Conservation (phyloP, 2,888 invertebrate genomes). For the Mycogona germanica region DNA sequence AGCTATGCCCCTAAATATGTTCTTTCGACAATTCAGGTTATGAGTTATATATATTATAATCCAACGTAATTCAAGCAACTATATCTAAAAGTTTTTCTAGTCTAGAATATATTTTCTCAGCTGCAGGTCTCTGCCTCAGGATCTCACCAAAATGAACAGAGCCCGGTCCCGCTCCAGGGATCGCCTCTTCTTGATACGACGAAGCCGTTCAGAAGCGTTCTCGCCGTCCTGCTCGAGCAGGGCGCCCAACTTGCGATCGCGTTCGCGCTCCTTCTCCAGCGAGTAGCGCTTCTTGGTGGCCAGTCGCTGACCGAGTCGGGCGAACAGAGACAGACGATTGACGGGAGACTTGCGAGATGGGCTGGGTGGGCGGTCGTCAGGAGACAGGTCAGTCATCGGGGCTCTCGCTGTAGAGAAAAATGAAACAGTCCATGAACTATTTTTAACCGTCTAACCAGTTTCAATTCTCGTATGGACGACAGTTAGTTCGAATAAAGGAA, state of each 20-base stretch:
- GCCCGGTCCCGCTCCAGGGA: conserved; percentile 20
- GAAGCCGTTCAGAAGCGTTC: not conserved
- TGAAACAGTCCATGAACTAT: not conserved
- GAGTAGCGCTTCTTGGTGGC: conserved; percentile 11
- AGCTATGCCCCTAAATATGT: no score
- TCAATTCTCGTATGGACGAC: not conserved
- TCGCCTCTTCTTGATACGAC: conserved; percentile 16
- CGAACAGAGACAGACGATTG: conserved; percentile 9
- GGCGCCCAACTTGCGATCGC: not conserved
- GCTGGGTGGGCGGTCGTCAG: conserved; percentile 18
- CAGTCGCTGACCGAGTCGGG: conserved; percentile 15
- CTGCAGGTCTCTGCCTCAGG: no score
- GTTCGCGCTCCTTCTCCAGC: conserved; percentile 8
- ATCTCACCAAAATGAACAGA: conserved; percentile 18
- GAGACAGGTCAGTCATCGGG: conserved; percentile 15
- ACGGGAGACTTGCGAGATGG: conserved; percentile 7
- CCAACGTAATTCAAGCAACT: no score
- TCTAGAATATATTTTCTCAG: no score
- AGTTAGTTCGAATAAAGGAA: no score
- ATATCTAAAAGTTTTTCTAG: no score
- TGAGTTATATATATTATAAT: no score
- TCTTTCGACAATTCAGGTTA: no score
- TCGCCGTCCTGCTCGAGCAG: not conserved
- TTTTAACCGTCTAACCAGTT: not conserved
- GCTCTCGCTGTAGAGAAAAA: conserved; percentile 12